Evolutionary conservation across 1,140 invertebrate genomes (phyloP), one percentile per base, ranked within the genome.

Genomic region (Marisa cornuarietis): DNA sequence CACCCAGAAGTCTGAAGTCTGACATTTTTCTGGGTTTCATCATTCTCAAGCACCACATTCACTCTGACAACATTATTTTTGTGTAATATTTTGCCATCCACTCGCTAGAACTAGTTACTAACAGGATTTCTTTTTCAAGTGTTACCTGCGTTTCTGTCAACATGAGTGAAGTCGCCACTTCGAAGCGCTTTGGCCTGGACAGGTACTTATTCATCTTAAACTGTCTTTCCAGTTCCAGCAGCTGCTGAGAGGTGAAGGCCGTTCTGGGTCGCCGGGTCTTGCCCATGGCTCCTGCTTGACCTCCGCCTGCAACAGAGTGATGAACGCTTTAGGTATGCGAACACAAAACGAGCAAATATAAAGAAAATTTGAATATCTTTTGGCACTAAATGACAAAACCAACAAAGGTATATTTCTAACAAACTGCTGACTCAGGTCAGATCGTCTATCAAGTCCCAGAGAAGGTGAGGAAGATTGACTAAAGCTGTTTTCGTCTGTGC

Each of bases 141-240:
- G 78, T 20, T 79, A 97, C 98, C 95, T 99, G 98, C 26, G 98
- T 99, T 93, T 99, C 98, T 14, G 97, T 99, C 4, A 99, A 93
- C 96, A 98, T 97, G 73, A 99, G 91, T 68, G 96, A 97, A 31
- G 98, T 99, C 61, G 98, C 98, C 13, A 99, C 98, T 92, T 99
- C 98, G 89, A 99, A 99, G 87, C 98, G 93, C 92, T 99, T 99
- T 3, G 98, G 98, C 86, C 98, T 93, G 52, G 98, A 99, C 26
- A 99, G 93, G 92, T 99, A 99, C 92, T 99, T 99, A 93, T 99
- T 99, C 93, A 99, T 96, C 74, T 96, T 94, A 92, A 99, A 99
- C 92, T 99, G 98, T 91, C 98, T 96, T 91, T 99, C 98, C 85
- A 99, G 92, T 92, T 99, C 98, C 79, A 99, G 92, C 31, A 99